Conservation (phyloP, 2,888 invertebrate genomes). For the Lycophotia porphyrea region DNA sequence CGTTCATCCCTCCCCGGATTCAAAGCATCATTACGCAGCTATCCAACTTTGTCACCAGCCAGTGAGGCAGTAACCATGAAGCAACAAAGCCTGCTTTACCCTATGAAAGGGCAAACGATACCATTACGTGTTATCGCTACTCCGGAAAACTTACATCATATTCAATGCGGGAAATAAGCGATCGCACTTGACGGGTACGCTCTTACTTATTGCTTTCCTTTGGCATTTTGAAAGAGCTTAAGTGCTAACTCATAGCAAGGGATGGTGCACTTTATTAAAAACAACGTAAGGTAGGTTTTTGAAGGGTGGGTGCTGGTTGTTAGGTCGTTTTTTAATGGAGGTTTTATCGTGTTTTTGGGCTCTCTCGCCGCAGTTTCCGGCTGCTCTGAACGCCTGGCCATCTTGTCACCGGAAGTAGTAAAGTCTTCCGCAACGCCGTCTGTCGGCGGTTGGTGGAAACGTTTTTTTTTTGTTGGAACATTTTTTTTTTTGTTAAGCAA, state of each 20-base stretch:
- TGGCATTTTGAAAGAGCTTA: constrained; percentile 55
- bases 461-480: constrained; percentile 73
- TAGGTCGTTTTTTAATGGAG: constrained; percentile 47
- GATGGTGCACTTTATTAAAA: not conserved
- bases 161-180: constrained; percentile 86
- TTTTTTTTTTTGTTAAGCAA: constrained; percentile 71
- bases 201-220: constrained; percentile 79
- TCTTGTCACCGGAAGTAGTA: constrained; percentile 90
- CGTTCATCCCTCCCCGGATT: not conserved
- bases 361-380: constrained; percentile 85
- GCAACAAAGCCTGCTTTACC: constrained; percentile 65
- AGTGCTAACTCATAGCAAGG: not conserved
- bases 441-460: constrained; percentile 77
- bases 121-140: constrained; percentile 84
- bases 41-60: constrained; percentile 38
- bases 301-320: not conserved
- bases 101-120: constrained; percentile 77
- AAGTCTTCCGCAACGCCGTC: constrained; percentile 88
- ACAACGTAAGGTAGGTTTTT: constrained; percentile 26
- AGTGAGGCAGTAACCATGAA: constrained; percentile 61
- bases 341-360: constrained; percentile 81
- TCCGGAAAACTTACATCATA: constrained; percentile 87
- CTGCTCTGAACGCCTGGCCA: constrained; percentile 85
- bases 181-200: constrained; percentile 83
- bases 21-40: constrained; percentile 2